Evolutionary conservation across 2,113 vertebrate species (phyloP), one percentile per base, ranked within the genome.

Genomic region (Rhinopomastus cyanomelas): DNA sequence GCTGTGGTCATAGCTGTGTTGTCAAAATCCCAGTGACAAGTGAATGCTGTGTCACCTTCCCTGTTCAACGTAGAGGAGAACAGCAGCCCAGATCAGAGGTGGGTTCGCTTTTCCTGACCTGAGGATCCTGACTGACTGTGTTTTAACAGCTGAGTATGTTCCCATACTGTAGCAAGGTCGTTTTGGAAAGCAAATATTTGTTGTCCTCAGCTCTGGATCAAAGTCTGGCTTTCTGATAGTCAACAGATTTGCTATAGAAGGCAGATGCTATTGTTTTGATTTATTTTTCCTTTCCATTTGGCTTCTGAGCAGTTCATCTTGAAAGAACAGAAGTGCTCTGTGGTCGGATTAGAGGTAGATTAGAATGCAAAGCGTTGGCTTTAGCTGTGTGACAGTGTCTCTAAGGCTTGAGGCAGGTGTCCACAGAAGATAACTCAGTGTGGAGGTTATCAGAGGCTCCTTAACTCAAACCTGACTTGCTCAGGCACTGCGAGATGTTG

Each of bases 311-410:
- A 53, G 36, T 21, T 34, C 7, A 8, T 18, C 48, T 48, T 39
- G 8, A 34, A 48, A 44, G 26, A 57, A 30, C 61, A 79, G 48
- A 23, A 77, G 3, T 42, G 11, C 4, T 49, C 27, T 75, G 9
- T 61, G 46, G 48, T 16, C 6, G 3, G 48, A 6, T 29, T 6
- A 30, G 61, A 36, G 29, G 3, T 30, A 61, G 56, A 20, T 25
- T 32, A 19, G 30, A 29, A 64, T 22, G 60, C 44, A 44, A 27
- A 51, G 14, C 0, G 15, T 7, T 59, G 89, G 27, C 32, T 36
- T 20, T 20, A 10, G 57, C 9, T 60, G 65, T 15, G 36, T 0
- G 2, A 26, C 0, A 0, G n/a, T 13, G 36, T 26, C 14, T 29
- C 60, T 25, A 1, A 11, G 42, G 26, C 60, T 51, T 42, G 59